phyloP scores from a whole-genome alignment of 2,888 invertebrate species.

The Sipha maydis region DNA sequence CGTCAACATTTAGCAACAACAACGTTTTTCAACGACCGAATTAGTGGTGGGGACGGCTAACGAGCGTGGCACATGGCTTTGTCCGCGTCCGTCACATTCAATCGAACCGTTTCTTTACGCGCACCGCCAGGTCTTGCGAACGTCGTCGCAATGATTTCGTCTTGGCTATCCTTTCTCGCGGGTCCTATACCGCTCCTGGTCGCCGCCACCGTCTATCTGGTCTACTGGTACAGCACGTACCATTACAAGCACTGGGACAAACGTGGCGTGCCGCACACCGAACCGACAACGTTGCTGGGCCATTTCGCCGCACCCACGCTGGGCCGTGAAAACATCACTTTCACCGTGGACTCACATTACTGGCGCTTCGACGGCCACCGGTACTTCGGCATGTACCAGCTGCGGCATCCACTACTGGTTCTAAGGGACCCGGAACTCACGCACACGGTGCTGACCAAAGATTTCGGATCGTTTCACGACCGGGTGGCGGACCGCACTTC shows the following conservation, averaged over 20 bases:
- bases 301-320: neutral
- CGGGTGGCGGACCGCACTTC: neutral
- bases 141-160: no score
- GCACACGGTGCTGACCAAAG: slow-evolving; percentile 1
- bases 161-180: no score
- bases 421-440: neutral
- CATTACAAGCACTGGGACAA: slow-evolving; percentile 12
- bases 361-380: neutral
- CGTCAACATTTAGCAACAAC: no score
- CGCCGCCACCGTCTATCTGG: no score
- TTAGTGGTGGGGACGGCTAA: no score
- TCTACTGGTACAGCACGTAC: neutral
- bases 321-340: neutral
- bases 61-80: no score
- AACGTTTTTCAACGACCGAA: no score
- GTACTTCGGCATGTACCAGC: slow-evolving; percentile 30
- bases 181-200: no score
- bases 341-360: neutral
- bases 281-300: slow-evolving; percentile 4
- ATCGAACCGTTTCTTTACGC: no score
- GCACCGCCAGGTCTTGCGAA: no score
- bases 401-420: slow-evolving; percentile 16
- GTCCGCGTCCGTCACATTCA: no score
- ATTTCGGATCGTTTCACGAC: slow-evolving; percentile 31
- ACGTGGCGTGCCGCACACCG: slow-evolving; percentile 21